Evolutionary conservation across 2,113 vertebrate genomes (phyloP).

Genomic region (Onychostruthus taczanowskii): DNA sequence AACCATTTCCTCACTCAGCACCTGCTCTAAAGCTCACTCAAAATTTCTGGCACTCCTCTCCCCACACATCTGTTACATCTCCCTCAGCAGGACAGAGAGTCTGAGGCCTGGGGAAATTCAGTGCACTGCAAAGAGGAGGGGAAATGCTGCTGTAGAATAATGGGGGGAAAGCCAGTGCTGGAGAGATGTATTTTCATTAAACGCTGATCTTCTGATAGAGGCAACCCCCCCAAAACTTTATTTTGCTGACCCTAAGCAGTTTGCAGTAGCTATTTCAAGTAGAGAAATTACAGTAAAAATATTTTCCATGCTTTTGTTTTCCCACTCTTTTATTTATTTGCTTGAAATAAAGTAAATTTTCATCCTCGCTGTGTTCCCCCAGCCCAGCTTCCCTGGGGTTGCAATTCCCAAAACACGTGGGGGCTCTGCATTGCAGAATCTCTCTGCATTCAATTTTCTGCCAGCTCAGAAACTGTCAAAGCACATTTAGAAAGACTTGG

Average conservation of each 20-base stretch:
- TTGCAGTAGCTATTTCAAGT: background rate
- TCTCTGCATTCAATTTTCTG: slow-evolving; percentile 58
- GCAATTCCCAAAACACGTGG: background rate
- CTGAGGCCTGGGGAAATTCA: background rate
- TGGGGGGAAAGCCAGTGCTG: background rate
- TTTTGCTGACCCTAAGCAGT: background rate
- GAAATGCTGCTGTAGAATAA: background rate
- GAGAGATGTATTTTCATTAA: background rate
- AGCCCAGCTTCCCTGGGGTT: background rate
- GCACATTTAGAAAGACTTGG: slow-evolving; percentile 30
- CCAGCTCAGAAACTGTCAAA: slow-evolving; percentile 49
- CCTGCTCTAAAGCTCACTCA: background rate
- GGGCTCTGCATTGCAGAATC: slow-evolving; percentile 38
- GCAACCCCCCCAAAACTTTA: background rate
- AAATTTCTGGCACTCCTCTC: background rate
- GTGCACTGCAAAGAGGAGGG: background rate
- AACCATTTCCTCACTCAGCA: background rate
- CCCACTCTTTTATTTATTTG: background rate
- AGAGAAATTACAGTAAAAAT: background rate
- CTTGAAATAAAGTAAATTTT: background rate
- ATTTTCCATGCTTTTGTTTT: background rate
- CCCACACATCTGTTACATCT: fast-evolving
- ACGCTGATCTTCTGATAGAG: background rate
- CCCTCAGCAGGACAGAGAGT: background rate
- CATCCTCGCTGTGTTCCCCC: fast-evolving